A percentile compares a stretch with the other conserved stretches of the same genome.
phyloP scores from a whole-genome alignment of 2,113 vertebrate species.

The Zosterops japonicus region DNA sequence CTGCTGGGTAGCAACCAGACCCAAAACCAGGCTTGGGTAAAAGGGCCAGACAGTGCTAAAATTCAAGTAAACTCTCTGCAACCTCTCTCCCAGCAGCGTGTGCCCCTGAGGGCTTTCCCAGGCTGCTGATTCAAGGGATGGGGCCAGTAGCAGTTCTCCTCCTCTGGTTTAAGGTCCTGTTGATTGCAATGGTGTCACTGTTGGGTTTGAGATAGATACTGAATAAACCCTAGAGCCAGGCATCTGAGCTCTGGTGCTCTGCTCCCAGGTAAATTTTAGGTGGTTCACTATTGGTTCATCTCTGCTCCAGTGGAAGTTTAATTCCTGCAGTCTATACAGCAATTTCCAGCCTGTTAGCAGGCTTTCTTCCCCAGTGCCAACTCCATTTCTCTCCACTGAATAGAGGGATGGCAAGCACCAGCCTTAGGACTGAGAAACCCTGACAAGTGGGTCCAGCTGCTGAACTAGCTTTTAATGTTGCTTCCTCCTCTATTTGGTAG shows the following conservation, averaged over 20 bases:
- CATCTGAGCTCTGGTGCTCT: not conserved
- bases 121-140: not conserved
- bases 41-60: not conserved
- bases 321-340: not conserved
- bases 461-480: not conserved
- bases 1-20: not conserved
- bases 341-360: not conserved
- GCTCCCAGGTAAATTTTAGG: not conserved
- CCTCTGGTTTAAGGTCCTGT: fast-evolving
- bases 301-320: not conserved
- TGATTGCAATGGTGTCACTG: not conserved
- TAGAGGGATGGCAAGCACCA: not conserved
- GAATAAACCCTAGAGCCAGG: not conserved
- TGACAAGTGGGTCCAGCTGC: not conserved
- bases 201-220: not conserved
- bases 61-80: not conserved
- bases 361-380: not conserved
- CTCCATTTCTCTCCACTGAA: not conserved
- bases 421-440: not conserved
- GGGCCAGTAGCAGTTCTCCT: not conserved
- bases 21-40: not conserved
- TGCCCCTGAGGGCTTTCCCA: not conserved
- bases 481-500: not conserved
- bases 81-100: fast-evolving
- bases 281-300: not conserved